phyloP scores from a whole-genome alignment of 2,797 vertebrate genomes.

The Hippoglossus hippoglossus region DNA sequence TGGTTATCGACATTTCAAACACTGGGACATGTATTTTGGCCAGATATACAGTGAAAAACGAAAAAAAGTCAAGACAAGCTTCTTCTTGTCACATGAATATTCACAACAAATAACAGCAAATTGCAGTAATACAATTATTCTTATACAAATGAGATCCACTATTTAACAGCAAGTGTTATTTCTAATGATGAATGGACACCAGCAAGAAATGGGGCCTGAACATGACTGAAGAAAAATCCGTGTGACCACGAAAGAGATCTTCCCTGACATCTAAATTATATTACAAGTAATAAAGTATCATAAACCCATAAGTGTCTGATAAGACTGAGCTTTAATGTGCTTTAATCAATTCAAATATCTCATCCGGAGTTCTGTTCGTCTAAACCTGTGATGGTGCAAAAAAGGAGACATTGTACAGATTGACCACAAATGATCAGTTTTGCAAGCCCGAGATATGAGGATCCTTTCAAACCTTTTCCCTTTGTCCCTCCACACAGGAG shows the following conservation, averaged over 20 bases:
- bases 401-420: not conserved
- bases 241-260: too few relatives aligned
- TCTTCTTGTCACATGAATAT: not conserved
- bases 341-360: not conserved
- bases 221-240: too few relatives aligned
- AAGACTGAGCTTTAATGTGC: not conserved
- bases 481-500: constrained; percentile 83
- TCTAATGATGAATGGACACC: too few relatives aligned
- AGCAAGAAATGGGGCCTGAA: too few relatives aligned
- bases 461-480: constrained; percentile 72
- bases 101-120: not conserved
- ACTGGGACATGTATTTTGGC: too few relatives aligned
- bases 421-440: constrained; percentile 31
- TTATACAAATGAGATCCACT: not conserved
- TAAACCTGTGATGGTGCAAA: not conserved
- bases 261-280: not conserved
- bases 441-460: constrained; percentile 27
- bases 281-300: not conserved
- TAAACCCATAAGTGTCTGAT: constrained; percentile 15
- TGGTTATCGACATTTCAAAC: too few relatives aligned
- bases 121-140: not conserved
- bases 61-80: not conserved
- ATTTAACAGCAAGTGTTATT: not conserved
- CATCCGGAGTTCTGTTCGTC: not conserved
- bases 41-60: too few relatives aligned